These are phyloP conservation scores for Rhinichthys osculus DNA, from an alignment of 2,797 vertebrate genomes.

Conservation along the genomic window DNA sequence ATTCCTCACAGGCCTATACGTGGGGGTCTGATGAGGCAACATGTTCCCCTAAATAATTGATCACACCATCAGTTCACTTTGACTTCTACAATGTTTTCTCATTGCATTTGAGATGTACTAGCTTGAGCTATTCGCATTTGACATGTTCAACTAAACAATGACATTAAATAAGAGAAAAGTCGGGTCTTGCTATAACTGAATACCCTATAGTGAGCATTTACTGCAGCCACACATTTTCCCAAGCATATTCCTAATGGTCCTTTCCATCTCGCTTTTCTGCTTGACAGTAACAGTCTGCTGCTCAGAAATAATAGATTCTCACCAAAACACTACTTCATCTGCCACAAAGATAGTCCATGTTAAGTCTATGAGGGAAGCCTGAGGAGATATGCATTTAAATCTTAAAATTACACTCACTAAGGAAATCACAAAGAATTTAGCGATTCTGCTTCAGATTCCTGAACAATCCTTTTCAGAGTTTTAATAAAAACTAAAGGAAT, in stretches of 20 bases:
- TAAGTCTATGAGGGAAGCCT: background rate
- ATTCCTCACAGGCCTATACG: conserved; percentile 17
- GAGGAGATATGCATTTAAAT: conserved; percentile 1
- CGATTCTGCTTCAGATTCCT: background rate
- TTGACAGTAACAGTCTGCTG: conserved; percentile 42
- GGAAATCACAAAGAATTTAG: background rate
- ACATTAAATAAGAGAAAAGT: background rate
- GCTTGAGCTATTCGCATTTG: background rate
- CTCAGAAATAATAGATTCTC: conserved; percentile 53
- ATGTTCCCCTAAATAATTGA: conserved; percentile 46
- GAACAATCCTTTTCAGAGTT: background rate
- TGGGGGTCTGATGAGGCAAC: conserved; percentile 31
- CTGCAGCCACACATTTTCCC: conserved; percentile 1
- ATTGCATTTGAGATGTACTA: conserved; percentile 28
- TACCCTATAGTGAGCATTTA: background rate
- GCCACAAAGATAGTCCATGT: conserved; percentile 12
- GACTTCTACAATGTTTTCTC: conserved; percentile 33
- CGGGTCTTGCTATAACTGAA: background rate
- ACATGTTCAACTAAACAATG: background rate
- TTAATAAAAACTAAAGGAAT: background rate
- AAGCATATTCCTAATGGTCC: conserved; percentile 5
- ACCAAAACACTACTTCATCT: conserved; percentile 39
- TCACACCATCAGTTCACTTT: conserved; percentile 34
- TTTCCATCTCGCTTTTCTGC: conserved; percentile 5
- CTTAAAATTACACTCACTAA: conserved; percentile 26